Conservation (phyloP, 2,113 vertebrate genomes). For the Lathamus discolor region DNA sequence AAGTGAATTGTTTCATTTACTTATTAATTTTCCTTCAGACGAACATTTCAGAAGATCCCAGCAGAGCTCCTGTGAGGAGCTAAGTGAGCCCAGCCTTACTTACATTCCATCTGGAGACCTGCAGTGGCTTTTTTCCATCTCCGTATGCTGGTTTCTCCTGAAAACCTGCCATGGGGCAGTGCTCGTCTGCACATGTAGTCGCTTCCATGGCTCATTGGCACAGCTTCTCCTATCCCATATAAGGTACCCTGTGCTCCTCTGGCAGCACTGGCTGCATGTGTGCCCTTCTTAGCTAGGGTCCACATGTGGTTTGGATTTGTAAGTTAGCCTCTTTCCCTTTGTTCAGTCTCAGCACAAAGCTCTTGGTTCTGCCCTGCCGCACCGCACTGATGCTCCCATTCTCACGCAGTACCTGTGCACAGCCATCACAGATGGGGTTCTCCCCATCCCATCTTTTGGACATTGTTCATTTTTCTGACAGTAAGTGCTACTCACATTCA, state of each 20-base stretch:
- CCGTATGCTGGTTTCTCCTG: background rate
- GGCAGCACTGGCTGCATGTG: fast-evolving
- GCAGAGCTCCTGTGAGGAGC: background rate
- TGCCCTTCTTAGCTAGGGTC: background rate
- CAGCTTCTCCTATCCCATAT: background rate
- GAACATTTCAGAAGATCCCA: background rate
- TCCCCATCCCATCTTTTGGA: background rate
- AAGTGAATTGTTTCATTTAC: fast-evolving
- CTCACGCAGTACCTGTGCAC: background rate
- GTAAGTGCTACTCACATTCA: background rate
- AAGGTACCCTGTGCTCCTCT: background rate
- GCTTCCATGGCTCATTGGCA: fast-evolving
- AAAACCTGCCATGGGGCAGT: background rate
- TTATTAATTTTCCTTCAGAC: background rate
- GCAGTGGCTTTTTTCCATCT: background rate
- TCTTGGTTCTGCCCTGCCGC: background rate
- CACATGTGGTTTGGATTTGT: fast-evolving
- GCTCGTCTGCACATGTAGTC: fast-evolving
- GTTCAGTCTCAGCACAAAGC: background rate
- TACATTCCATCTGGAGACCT: background rate
- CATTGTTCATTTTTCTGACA: background rate
- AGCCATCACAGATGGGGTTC: fast-evolving
- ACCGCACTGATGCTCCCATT: background rate
- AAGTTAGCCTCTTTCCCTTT: background rate
- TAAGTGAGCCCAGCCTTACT: background rate